Conservation (phyloP, 2,797 vertebrate genomes). For the Numenius phaeopus region DNA sequence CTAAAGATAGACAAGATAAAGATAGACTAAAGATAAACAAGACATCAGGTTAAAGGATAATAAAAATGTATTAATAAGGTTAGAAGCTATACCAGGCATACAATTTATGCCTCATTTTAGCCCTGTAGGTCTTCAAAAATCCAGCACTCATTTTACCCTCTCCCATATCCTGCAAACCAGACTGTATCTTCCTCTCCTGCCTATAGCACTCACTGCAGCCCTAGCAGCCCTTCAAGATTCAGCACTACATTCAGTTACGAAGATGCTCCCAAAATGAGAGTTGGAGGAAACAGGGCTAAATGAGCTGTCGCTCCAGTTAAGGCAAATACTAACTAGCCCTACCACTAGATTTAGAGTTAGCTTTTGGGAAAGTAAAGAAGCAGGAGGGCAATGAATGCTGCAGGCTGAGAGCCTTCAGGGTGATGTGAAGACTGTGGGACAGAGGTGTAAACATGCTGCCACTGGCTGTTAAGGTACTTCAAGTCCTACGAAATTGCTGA, state of each 20-base stretch:
- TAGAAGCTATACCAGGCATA: neutral
- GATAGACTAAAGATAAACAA: neutral
- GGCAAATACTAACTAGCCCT: neutral
- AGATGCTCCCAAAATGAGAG: neutral
- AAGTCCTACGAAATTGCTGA: neutral
- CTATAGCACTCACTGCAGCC: neutral
- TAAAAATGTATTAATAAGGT: neutral
- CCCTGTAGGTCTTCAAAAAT: neutral
- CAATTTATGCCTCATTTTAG: neutral
- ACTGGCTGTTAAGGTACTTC: neutral
- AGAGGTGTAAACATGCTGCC: neutral
- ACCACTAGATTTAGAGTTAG: neutral
- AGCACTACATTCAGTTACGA: neutral
- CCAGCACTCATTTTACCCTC: neutral
- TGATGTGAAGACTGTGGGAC: neutral
- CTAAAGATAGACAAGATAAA: neutral
- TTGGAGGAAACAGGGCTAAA: neutral
- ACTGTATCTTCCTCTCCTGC: neutral
- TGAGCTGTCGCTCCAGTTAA: neutral
- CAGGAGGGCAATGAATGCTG: neutral
- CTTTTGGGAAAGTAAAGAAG: neutral
- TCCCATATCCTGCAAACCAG: neutral
- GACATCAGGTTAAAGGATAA: neutral
- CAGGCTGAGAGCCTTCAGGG: neutral
- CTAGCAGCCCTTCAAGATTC: accelerated